Evolutionary conservation across 2,888 invertebrate species (phyloP).

Genomic region (Acheta domesticus): DNA sequence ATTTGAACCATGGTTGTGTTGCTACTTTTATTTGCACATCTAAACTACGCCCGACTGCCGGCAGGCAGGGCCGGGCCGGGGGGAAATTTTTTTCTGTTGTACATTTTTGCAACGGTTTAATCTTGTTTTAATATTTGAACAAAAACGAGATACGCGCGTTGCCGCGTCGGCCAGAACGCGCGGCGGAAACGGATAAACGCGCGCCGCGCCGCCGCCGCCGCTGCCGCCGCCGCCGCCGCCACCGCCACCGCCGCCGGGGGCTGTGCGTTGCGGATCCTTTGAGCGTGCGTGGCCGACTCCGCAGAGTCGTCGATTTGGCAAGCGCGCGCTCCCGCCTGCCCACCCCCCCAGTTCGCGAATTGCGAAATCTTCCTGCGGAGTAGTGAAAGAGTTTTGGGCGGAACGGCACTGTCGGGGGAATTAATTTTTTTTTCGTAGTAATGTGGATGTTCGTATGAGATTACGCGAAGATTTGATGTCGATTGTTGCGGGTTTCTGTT

Average conservation of each 20-base stretch:
- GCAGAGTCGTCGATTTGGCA: too few relatives aligned
- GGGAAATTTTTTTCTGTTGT: not conserved
- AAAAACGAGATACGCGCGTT: not conserved
- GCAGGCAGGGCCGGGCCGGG: not conserved
- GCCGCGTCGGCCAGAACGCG: not conserved
- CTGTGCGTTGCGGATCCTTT: not conserved
- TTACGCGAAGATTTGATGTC: too few relatives aligned
- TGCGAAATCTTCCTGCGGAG: too few relatives aligned
- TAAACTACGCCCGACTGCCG: not conserved
- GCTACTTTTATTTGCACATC: slow-evolving; percentile 9
- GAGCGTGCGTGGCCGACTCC: too few relatives aligned
- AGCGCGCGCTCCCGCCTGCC: too few relatives aligned
- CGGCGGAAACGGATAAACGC: slow-evolving; percentile 3
- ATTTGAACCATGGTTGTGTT: slow-evolving; percentile 18
- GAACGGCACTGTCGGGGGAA: too few relatives aligned
- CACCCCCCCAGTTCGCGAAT: too few relatives aligned
- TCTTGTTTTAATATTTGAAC: slow-evolving; percentile 18
- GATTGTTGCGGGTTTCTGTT: too few relatives aligned
- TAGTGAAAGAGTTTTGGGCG: too few relatives aligned
- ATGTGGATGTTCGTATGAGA: too few relatives aligned
- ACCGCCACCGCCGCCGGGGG: not conserved
- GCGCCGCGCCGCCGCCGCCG: not conserved
- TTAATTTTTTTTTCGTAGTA: too few relatives aligned
- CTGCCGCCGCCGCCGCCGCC: not conserved
- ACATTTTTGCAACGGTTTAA: slow-evolving; percentile 18